Conservation (phyloP, 2,113 vertebrate species). For the Chionomys nivalis region DNA sequence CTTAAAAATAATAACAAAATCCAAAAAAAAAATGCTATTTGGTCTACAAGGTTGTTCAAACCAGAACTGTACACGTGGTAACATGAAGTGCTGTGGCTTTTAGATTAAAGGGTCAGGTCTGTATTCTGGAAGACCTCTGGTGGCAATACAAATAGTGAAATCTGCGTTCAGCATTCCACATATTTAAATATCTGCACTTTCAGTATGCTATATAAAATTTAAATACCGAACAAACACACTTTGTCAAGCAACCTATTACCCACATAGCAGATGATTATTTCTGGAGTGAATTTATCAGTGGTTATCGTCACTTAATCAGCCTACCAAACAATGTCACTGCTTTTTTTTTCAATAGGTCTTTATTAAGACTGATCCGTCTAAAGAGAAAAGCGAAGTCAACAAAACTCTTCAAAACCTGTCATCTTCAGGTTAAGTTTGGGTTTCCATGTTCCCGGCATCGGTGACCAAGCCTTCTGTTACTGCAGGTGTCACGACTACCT, state of each 20-base stretch:
- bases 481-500: accelerated
- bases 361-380: not conserved
- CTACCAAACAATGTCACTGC: not conserved
- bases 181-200: not conserved
- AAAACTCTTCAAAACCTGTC: not conserved
- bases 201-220: not conserved
- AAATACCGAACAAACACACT: not conserved
- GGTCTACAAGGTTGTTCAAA: not conserved
- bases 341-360: not conserved
- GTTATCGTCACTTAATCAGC: not conserved
- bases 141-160: not conserved
- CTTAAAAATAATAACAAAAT: not conserved
- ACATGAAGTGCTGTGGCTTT: not conserved
- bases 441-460: not conserved
- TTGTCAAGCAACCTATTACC: not conserved
- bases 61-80: not conserved
- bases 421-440: not conserved
- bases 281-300: not conserved
- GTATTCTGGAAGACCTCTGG: not conserved
- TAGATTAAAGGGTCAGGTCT: not conserved
- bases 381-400: not conserved
- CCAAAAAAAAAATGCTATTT: not conserved
- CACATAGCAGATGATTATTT: not conserved
- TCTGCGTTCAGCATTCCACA: not conserved
- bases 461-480: not conserved